phyloP scores from a whole-genome alignment of 2,888 invertebrate species.

The Ligdia adustata region DNA sequence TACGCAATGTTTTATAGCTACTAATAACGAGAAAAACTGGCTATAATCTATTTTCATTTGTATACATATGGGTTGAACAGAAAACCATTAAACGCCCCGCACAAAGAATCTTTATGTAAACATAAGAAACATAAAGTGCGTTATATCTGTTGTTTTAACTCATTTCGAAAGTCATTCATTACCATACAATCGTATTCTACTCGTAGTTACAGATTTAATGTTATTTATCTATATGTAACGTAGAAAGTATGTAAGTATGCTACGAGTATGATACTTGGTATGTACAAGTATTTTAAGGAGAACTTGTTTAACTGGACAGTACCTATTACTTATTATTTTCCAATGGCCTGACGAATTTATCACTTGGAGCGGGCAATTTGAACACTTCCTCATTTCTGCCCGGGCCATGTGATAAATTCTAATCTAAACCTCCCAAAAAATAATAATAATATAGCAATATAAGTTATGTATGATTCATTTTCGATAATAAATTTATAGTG shows the following conservation, averaged over 20 bases:
- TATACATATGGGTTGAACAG: conserved; percentile 83
- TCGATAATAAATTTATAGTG: too few relatives aligned
- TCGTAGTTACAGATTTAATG: conserved; percentile 13
- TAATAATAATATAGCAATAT: too few relatives aligned
- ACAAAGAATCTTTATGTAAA: conserved; percentile 83
- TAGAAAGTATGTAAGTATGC: not conserved
- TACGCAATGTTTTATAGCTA: conserved; percentile 78
- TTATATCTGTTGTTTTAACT: conserved; percentile 82
- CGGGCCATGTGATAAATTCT: too few relatives aligned
- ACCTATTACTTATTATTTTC: too few relatives aligned
- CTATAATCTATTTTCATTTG: conserved; percentile 83
- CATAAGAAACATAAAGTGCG: conserved; percentile 72
- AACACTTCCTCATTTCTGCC: too few relatives aligned
- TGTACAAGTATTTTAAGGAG: too few relatives aligned
- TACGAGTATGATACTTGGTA: too few relatives aligned
- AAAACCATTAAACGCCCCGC: conserved; percentile 83
- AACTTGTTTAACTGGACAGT: not conserved
- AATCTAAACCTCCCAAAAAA: too few relatives aligned
- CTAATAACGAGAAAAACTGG: conserved; percentile 83
- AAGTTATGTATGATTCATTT: too few relatives aligned
- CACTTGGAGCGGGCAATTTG: too few relatives aligned
- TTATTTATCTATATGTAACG: conserved; percentile 11
- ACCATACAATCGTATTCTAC: conserved; percentile 59
- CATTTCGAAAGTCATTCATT: conserved; percentile 79
- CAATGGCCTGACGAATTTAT: too few relatives aligned